These are phyloP conservation scores for Hydroisotoma schaefferi DNA, from an alignment of 2,888 invertebrate species.

Conservation along the genomic window DNA sequence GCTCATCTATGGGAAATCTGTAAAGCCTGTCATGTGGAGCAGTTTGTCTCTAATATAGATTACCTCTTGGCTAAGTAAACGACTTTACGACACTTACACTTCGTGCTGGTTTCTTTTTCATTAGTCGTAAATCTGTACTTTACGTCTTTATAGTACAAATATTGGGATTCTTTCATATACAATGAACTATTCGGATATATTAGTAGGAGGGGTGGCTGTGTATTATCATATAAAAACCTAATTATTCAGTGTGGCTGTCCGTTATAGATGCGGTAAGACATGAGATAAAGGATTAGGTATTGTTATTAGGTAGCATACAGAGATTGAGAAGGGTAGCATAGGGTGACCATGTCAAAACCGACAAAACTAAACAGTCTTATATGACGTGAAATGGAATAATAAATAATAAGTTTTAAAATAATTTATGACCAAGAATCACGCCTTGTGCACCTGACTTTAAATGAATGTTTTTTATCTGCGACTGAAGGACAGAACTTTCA, in stretches of 20 bases:
- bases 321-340: conserved; percentile 3
- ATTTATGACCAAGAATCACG: conserved; percentile 38
- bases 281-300: no score
- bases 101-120: neutral
- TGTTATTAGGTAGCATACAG: no score
- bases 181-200: no score
- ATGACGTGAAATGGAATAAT: conserved; percentile 31
- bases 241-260: no score
- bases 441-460: conserved; percentile 31
- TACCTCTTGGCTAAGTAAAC: no score
- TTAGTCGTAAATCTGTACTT: conserved; percentile 1
- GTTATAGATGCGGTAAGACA: no score
- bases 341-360: conserved; percentile 8
- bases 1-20: conserved; percentile 4
- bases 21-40: neutral
- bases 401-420: conserved; percentile 26
- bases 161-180: no score
- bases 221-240: no score
- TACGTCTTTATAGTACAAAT: no score
- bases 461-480: conserved; percentile 20
- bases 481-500: no score
- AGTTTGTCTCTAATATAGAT: conserved; percentile 5
- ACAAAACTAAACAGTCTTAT: conserved; percentile 22
- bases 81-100: no score
- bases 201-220: no score